These are phyloP conservation scores for Papilio dardanus DNA, from an alignment of 1,140 invertebrate species.

Conservation along the genomic window DNA sequence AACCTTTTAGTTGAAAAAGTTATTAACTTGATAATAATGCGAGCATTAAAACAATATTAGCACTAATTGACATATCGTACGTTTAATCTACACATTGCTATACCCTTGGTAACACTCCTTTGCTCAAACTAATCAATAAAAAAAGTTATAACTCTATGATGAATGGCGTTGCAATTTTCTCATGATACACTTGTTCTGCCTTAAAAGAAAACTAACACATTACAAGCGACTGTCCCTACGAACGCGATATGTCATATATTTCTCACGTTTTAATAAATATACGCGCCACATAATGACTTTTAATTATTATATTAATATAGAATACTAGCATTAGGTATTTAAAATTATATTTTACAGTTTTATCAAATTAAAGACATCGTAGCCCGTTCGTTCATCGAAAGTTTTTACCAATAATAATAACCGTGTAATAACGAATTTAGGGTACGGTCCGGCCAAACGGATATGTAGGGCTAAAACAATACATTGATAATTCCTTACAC, in stretches of 20 bases:
- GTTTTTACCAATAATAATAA: no score
- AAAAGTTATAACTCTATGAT: slow-evolving; percentile 36
- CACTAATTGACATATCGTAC: slow-evolving; percentile 23
- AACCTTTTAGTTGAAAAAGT: slow-evolving; percentile 24
- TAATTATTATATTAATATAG: neutral
- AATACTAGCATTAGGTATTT: neutral
- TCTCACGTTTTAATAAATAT: slow-evolving; percentile 72
- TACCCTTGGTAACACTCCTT: slow-evolving; percentile 28
- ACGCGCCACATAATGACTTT: slow-evolving; percentile 35
- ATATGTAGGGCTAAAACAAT: no score
- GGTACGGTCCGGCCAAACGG: no score
- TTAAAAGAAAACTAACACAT: slow-evolving; percentile 65
- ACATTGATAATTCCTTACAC: no score
- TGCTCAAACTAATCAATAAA: slow-evolving; percentile 16
- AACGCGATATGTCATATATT: slow-evolving; percentile 71
- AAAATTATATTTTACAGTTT: no score
- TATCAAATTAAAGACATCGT: no score
- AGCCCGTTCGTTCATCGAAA: no score
- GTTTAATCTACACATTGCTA: slow-evolving; percentile 23
- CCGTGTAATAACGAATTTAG: no score
- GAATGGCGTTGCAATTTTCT: slow-evolving; percentile 53
- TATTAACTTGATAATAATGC: slow-evolving; percentile 8
- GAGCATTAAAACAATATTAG: slow-evolving; percentile 31
- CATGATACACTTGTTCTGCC: slow-evolving; percentile 43
- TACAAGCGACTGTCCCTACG: slow-evolving; percentile 50